Evolutionary conservation across 2,113 vertebrate genomes (phyloP), one percentile per base, ranked within the genome.

Genomic region (Rhinopomastus cyanomelas): DNA sequence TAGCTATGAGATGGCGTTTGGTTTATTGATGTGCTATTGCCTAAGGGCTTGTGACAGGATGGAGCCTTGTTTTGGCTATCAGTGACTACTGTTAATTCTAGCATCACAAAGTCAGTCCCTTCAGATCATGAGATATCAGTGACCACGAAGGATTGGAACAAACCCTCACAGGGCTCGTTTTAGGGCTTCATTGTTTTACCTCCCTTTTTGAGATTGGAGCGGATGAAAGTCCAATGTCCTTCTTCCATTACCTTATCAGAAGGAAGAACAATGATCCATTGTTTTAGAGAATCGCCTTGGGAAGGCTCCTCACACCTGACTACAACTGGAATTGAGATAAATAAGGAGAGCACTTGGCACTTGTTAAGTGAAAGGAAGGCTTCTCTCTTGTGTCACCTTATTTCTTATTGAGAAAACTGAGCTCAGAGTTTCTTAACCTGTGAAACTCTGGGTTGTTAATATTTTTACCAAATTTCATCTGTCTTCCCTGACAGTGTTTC

Each of bases 21-120:
- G 64, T 92, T 91, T 91, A 83, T 75, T 88, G 77, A 72, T 83
- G 57, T 27, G 57, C 39, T 75, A 42, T 53, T 91, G 91, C 88
- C 80, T 83, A 62, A 85, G 74, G 82, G 78, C 36, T 87, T 89
- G 9, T 55, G 44, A 44, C 88, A 44, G 75, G 73, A 89, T 75
- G 73, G 76, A 86, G 49, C 44, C 56, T 92, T 74, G 44, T 57
- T 94, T 92, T 75, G 67, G 67, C 57, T 88, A 85, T 80, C 64
- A 80, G 26, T 91, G 3, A 2, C 11, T 67, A 83, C 72, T 92
- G 82, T 81, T 85, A 89, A 78, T 75, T 67, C 73, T 57, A 65
- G 49, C 78, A 78, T 61, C 56, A 64, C 86, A 85, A n/a, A 94
- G 80, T 89, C 81, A 88, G 10, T 21, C 36, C 77, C 76, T 91